Conservation (phyloP, 2,888 invertebrate species). For the Sclerodermus sp. region DNA sequence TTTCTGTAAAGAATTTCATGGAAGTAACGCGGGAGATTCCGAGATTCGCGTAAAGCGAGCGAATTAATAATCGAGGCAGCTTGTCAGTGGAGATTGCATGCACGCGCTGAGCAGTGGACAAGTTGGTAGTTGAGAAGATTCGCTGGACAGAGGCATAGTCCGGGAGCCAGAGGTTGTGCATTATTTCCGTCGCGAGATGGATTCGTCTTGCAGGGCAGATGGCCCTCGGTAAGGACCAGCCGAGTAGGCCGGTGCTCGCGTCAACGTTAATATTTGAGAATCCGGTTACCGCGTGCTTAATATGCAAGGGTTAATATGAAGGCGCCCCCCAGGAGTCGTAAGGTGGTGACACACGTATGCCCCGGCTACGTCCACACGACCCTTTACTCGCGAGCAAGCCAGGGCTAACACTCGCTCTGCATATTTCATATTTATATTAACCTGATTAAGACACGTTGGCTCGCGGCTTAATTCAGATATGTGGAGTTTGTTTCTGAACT, state of each 20-base stretch:
- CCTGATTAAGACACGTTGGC: constrained; percentile 57
- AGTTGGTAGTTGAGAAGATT: constrained; percentile 17
- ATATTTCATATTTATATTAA: constrained; percentile 60
- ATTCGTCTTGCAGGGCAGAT: constrained; percentile 33
- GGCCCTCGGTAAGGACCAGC: constrained; percentile 28
- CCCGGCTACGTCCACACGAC: constrained; percentile 41
- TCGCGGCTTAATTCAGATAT: constrained; percentile 55
- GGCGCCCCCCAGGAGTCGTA: constrained; percentile 56
- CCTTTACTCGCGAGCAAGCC: constrained; percentile 40
- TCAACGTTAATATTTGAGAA: constrained; percentile 54
- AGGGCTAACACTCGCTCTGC: constrained; percentile 49
- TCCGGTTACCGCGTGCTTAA: constrained; percentile 54
- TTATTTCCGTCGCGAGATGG: constrained; percentile 29
- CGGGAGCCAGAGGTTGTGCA: constrained; percentile 15
- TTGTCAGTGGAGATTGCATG: too few relatives aligned
- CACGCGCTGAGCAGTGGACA: too few relatives aligned
- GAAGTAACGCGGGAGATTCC: too few relatives aligned
- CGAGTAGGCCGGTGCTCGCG: constrained; percentile 27
- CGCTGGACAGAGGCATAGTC: constrained; percentile 10
- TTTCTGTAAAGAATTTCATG: too few relatives aligned
- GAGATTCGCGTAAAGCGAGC: too few relatives aligned
- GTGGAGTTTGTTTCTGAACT: constrained; percentile 58
- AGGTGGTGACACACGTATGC: constrained; percentile 52
- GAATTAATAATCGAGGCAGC: too few relatives aligned
- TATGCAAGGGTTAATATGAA: constrained; percentile 57